Evolutionary conservation across 2,888 invertebrate genomes (phyloP).

Genomic region (Choristoneura rosaceana): DNA sequence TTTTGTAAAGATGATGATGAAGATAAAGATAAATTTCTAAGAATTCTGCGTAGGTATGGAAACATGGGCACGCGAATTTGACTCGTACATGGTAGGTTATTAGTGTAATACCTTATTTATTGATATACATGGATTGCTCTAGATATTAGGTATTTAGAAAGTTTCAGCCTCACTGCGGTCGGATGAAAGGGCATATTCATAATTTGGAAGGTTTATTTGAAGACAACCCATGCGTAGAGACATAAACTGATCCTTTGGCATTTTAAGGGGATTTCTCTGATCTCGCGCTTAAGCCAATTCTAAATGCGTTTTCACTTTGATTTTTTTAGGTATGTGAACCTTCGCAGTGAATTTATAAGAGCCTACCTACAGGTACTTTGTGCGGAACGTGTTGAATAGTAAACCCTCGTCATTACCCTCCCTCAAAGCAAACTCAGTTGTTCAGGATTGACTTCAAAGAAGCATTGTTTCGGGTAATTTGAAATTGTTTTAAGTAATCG

Average conservation of each 20-base stretch:
- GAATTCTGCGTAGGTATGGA: too few species aligned
- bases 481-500: conserved; percentile 1
- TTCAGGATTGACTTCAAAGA: conserved; percentile 3
- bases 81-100: not conserved
- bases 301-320: not conserved
- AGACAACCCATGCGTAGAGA: conserved; percentile 7
- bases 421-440: not conserved
- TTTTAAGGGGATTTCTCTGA: not conserved
- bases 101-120: not conserved
- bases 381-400: not conserved
- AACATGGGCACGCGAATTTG: too few species aligned
- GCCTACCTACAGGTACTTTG: not conserved
- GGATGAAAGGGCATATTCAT: conserved; percentile 20
- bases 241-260: not conserved
- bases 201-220: conserved; percentile 14
- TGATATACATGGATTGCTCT: not conserved
- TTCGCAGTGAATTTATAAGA: not conserved
- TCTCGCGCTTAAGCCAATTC: conserved; percentile 1
- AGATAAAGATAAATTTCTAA: too few species aligned
- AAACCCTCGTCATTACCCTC: conserved; percentile 3
- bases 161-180: conserved; percentile 3
- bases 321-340: conserved; percentile 6
- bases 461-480: conserved; percentile 14
- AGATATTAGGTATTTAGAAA: conserved; percentile 2
- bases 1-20: too few species aligned